Evolutionary conservation across 2,113 vertebrate genomes (phyloP).

Genomic region (Tamias sibiricus): DNA sequence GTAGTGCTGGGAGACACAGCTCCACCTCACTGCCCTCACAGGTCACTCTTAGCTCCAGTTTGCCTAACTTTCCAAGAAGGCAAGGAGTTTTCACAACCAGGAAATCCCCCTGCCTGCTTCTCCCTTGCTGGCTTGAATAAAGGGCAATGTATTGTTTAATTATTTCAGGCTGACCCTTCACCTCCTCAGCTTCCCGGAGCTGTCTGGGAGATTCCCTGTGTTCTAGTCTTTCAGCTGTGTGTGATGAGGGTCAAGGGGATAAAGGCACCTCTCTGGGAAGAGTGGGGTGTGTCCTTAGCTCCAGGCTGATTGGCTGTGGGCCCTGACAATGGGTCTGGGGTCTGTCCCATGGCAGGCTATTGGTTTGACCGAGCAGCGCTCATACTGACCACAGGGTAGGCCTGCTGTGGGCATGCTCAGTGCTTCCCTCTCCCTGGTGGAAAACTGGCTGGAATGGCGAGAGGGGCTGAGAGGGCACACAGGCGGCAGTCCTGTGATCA

Average conservation of each 20-base stretch:
- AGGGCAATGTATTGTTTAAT: slow-evolving; percentile 47
- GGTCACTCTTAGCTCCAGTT: not conserved
- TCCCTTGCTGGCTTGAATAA: not conserved
- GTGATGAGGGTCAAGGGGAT: not conserved
- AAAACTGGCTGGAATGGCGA: not conserved
- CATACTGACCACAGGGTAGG: not conserved
- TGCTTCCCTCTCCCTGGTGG: not conserved
- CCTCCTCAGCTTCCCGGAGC: slow-evolving; percentile 10
- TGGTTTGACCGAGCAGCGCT: not conserved
- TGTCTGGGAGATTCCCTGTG: not conserved
- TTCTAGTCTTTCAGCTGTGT: not conserved
- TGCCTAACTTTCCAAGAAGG: not conserved
- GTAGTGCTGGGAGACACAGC: not conserved
- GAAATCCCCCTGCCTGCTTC: not conserved
- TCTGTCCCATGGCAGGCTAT: not conserved
- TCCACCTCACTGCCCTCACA: not conserved
- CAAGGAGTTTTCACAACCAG: not conserved
- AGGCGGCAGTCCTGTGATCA: not conserved
- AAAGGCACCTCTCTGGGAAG: not conserved
- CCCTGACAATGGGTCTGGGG: not conserved
- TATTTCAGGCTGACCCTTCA: slow-evolving; percentile 39
- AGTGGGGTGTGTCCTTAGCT: not conserved
- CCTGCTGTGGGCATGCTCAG: fast-evolving
- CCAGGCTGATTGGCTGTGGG: not conserved
- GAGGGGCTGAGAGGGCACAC: not conserved